Base-by-base conservation (phyloP, 1,140 invertebrate species). In the Cherax quadricarinatus region DNA sequence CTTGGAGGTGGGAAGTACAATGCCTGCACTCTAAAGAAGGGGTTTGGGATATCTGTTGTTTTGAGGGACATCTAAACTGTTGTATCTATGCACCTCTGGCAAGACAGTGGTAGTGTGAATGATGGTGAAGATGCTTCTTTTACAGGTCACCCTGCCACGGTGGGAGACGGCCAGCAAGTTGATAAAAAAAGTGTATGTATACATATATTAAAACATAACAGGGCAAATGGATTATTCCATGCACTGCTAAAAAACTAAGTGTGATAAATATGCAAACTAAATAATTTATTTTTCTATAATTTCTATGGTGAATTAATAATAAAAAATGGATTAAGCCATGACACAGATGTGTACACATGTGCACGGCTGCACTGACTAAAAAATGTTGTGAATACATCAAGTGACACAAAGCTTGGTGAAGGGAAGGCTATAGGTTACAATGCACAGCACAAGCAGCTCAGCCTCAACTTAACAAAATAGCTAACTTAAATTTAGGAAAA, bases 401-500 rank as follows among this genome's bases (percentile, higher is more conserved):
- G 70, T 75, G 70, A 75, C 70, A 75, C 24, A 16, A 75, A 75
- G 70, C 70, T 75, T 75, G 41, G 70, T 75, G 4, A 9, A 75
- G 57, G 51, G 73, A 81, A 12, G 78, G 14, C 49, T 41, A 60
- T 53, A 83, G 75, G 83, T 91, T 80, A 84, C 57, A 82, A 41
- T 81, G 49, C 53, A 79, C 62, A 57, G 84, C 84, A 86, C 41
- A 91, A 91, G 89, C 89, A 91, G 78, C 18, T 81, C 89, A 91
- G 89, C 89, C 89, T 57, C 73, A 91, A 91, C 89, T 81, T 86
- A 91, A 91, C 30, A 91, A 91, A 66, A 57, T 14, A 57, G 87
- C 18, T 91, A 91, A 91, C 89, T 91, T 91, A 87, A 91, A 30
- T 91, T 91, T 66, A 86, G 48, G 53, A 86, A 49, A 86, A 85